A percentile compares a stretch with the other conserved stretches of the same genome.
These are phyloP conservation scores for Psephotus haematonotus DNA, from an alignment of 2,113 vertebrate genomes.

Conservation along the genomic window DNA sequence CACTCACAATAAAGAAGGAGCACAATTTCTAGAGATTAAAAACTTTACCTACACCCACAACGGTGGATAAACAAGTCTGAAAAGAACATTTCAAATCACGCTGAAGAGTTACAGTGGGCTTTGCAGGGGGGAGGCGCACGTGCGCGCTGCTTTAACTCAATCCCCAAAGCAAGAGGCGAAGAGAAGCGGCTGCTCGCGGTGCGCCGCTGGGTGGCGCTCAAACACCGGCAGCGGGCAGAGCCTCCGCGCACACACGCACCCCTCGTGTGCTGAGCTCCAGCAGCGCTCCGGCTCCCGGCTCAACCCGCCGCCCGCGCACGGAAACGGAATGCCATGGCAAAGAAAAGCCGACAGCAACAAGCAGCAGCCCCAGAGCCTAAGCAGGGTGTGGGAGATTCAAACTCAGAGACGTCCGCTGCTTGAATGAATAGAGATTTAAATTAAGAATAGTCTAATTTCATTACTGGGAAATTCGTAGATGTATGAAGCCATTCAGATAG, in stretches of 20 bases:
- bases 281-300: too few relatives aligned
- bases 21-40: accelerated
- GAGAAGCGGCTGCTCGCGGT: too few relatives aligned
- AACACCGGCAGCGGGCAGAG: neutral
- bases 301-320: too few relatives aligned
- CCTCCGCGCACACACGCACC: neutral
- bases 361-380: neutral
- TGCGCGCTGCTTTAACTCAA: neutral
- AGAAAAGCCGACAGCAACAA: neutral
- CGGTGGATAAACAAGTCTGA: accelerated
- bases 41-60: accelerated
- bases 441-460: neutral
- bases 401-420: neutral
- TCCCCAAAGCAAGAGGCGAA: too few relatives aligned
- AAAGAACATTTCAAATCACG: neutral
- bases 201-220: neutral
- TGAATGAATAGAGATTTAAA: neutral
- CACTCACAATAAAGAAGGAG: neutral
- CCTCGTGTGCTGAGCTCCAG: too few relatives aligned
- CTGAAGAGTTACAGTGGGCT: neutral
- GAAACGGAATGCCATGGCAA: too few relatives aligned
- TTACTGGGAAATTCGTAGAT: neutral
- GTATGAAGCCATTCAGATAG: neutral
- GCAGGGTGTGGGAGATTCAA: neutral
- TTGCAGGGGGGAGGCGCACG: too few relatives aligned